Evolutionary conservation across 2,113 vertebrate genomes (phyloP), one percentile per base, ranked within the genome.

Genomic region (Phocoena phocoena): DNA sequence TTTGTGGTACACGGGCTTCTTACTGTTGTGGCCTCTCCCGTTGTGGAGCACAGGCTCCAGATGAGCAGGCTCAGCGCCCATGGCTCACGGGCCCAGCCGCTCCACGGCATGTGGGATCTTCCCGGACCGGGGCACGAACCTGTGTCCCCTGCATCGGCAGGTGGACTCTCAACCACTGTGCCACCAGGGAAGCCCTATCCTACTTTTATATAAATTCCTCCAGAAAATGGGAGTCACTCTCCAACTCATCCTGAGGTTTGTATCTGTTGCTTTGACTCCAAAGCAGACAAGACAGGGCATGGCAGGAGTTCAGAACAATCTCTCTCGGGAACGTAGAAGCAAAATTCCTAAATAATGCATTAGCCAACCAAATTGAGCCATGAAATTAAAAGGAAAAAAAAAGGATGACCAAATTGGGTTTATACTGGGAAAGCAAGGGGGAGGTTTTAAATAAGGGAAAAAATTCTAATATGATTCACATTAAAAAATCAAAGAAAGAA

Each of bases 401-500:
- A 60, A 63, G 5, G 18, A 96, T 1, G 17, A 4, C 28, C 85
- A 65, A 50, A 18, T 38, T 88, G 36, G 2, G 8, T 68, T 90
- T 53, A 81, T 38, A 44, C 58, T 10, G 14, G 12, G 17, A 95
- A 96, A 55, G 36, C 38, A 92, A 87, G 47, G 14, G 88, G 13
- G 9, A 44, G 88, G 3, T 3, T 47, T 91, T 81, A 82, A 85
- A 36, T 55, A 53, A 92, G 31, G 7, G 31, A 67, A 97, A 95
- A 77, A n/a, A 53, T 13, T 76, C 23, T 76, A 23, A 18, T 74
- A 23, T 53, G 68, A 83, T 73, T 84, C 17, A 53, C 26, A 83
- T 53, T 87, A 93, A 94, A 90, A 88, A 55, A 74, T 90, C 25
- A 93, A 90, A 90, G 36, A 44, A 6, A 65, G 84, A 90, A 86